phyloP scores from a whole-genome alignment of 2,888 invertebrate genomes.

The Villa cingulata region DNA sequence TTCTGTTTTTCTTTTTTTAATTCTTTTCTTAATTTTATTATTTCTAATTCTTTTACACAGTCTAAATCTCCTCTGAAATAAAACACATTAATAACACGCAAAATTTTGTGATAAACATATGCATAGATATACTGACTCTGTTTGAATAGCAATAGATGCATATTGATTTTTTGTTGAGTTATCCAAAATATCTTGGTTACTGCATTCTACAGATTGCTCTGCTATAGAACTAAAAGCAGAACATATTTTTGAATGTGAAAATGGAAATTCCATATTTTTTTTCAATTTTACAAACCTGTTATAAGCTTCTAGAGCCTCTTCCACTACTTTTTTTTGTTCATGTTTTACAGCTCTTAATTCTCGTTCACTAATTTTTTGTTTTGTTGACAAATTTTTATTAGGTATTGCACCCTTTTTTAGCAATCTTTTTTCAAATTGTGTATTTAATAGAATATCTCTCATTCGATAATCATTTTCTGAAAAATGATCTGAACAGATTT shows the following conservation, averaged over 20 bases:
- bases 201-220: background rate
- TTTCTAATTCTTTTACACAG: background rate
- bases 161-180: too few relatives aligned
- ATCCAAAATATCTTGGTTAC: too few relatives aligned
- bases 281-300: too few relatives aligned
- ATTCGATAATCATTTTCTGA: background rate
- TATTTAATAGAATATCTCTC: background rate
- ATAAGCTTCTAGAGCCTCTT: background rate
- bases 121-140: too few relatives aligned
- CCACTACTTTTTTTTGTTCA: background rate
- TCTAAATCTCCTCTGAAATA: too few relatives aligned
- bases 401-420: background rate
- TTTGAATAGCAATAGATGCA: too few relatives aligned
- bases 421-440: background rate
- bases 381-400: background rate
- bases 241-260: too few relatives aligned
- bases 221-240: too few relatives aligned
- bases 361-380: background rate
- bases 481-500: background rate
- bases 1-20: background rate
- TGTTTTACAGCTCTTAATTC: background rate
- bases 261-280: too few relatives aligned
- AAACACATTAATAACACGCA: too few relatives aligned
- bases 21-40: too few relatives aligned
- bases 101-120: too few relatives aligned